A percentile compares a stretch with the other conserved stretches of the same genome.
phyloP scores from a whole-genome alignment of 2,797 vertebrate genomes.

The Catamblyrhynchus diadema region DNA sequence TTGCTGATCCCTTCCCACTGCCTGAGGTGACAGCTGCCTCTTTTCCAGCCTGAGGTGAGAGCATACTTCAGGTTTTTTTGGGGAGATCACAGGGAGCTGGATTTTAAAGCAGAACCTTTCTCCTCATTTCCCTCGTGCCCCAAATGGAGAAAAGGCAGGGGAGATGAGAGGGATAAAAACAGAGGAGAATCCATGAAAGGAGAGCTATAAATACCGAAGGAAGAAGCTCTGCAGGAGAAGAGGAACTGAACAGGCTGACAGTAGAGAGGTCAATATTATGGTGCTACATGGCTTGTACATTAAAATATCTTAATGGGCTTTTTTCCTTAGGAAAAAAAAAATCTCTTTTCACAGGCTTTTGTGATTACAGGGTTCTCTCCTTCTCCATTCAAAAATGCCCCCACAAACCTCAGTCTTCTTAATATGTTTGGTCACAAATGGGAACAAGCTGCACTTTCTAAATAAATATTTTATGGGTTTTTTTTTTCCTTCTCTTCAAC shows the following conservation, averaged over 20 bases:
- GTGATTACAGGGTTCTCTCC: not conserved
- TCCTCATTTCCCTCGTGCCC: not conserved
- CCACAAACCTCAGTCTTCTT: constrained; percentile 23
- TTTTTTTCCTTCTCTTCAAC: not conserved
- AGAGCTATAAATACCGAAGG: not conserved
- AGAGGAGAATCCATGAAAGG: not conserved
- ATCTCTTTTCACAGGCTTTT: constrained; percentile 6
- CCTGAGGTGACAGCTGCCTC: not conserved
- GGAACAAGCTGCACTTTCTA: constrained; percentile 59
- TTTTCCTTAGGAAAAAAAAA: not conserved
- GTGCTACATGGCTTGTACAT: not conserved
- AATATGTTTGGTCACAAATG: constrained; percentile 51
- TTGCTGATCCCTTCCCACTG: not conserved
- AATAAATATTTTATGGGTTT: not conserved
- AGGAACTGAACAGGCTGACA: not conserved
- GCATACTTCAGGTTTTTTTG: no score
- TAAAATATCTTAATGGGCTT: not conserved
- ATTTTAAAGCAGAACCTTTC: not conserved
- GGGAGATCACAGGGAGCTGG: not conserved
- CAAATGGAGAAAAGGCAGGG: not conserved
- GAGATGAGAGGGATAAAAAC: not conserved
- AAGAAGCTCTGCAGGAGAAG: not conserved
- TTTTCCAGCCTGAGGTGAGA: not conserved
- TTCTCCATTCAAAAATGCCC: constrained; percentile 3
- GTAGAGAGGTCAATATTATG: not conserved